Percentiles rank a stretch among this genome's conserved stretches.
These are phyloP conservation scores for Nothoprocta perdicaria DNA, from an alignment of 2,113 vertebrate species.

Conservation along the genomic window DNA sequence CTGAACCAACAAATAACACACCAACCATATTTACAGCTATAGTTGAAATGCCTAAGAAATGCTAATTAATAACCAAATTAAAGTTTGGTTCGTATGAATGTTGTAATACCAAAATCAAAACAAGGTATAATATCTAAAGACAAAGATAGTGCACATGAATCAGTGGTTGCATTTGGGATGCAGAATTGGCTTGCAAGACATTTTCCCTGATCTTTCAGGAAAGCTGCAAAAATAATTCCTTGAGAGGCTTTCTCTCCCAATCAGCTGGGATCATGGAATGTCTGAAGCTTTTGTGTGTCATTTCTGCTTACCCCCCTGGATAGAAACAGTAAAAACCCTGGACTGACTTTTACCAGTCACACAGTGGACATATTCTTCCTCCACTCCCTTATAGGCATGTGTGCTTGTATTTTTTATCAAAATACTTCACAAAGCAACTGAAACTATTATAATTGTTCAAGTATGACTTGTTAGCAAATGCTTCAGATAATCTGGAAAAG, in stretches of 20 bases:
- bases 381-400: not conserved
- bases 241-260: not conserved
- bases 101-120: not conserved
- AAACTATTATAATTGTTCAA: not conserved
- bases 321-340: not conserved
- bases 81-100: not conserved
- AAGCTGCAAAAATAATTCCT: not conserved
- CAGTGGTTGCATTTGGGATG: not conserved
- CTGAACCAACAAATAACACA: not conserved
- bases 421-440: not conserved
- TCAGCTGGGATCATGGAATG: not conserved
- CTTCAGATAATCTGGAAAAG: not conserved
- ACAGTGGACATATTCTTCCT: not conserved
- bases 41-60: not conserved
- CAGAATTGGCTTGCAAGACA: not conserved
- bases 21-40: not conserved
- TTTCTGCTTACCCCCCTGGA: not conserved
- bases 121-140: not conserved
- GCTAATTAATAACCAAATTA: not conserved
- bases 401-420: not conserved
- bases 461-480: not conserved
- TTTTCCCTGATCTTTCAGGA: not conserved
- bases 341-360: not conserved
- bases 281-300: not conserved
- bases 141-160: not conserved